These are phyloP conservation scores for Hemithea aestivaria DNA, from an alignment of 2,888 invertebrate species.

Conservation along the genomic window DNA sequence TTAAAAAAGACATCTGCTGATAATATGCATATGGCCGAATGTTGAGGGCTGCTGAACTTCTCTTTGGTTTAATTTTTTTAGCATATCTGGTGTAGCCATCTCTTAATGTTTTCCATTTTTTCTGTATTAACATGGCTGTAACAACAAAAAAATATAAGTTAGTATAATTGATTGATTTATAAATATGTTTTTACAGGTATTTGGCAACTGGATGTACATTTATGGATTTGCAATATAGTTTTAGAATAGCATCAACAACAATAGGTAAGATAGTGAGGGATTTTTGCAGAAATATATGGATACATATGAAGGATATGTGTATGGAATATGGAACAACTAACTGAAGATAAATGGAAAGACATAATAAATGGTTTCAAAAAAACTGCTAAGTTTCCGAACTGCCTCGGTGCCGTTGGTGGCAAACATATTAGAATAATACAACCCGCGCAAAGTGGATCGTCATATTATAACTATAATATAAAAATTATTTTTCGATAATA, in stretches of 20 bases:
- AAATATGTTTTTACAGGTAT: constrained; percentile 19
- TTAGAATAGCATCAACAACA: not conserved
- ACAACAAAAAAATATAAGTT: not conserved
- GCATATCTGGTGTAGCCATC: constrained; percentile 24
- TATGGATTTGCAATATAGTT: constrained; percentile 5
- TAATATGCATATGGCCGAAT: constrained; percentile 22
- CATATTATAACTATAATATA: constrained; percentile 19
- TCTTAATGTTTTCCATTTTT: not conserved
- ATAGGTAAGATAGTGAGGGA: constrained; percentile 2
- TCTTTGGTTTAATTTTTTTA: constrained; percentile 25
- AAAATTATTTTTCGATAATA: constrained; percentile 20
- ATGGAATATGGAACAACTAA: not conserved
- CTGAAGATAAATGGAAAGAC: constrained; percentile 8
- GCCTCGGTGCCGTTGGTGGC: constrained; percentile 28
- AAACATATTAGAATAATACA: constrained; percentile 28
- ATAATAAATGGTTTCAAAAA: constrained; percentile 11
- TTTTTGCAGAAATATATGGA: constrained; percentile 2
- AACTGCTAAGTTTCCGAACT: constrained; percentile 6
- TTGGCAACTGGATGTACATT: constrained; percentile 7
- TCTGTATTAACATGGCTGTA: not conserved
- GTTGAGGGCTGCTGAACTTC: constrained; percentile 24
- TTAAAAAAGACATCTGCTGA: constrained; percentile 21
- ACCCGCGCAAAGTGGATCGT: constrained; percentile 14
- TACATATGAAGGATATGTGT: not conserved
- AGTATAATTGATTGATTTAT: not conserved